Base-by-base conservation (phyloP, 2,797 vertebrate species). In the Syncerus caffer region DNA sequence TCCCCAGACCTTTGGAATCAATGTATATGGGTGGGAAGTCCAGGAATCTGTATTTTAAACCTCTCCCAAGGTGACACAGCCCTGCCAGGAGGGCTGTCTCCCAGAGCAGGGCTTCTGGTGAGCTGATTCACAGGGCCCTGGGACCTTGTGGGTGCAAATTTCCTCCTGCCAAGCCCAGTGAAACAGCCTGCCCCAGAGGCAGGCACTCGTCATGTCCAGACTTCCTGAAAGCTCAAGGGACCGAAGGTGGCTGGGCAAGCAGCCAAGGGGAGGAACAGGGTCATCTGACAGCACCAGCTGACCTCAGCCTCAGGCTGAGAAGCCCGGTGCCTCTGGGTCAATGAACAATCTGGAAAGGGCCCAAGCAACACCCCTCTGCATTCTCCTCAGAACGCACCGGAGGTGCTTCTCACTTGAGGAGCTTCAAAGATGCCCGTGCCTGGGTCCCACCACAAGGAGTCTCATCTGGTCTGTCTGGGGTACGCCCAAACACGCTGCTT, bases 141-240 rank as follows among this genome's bases (percentile, higher is more conserved):
- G 17, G 31, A 19, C 23, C 25, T 2, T 6, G 25, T 17, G n/a
- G 53, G 50, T 57, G 16, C n/a, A 42, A 82, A 67, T 79, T 93
- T 96, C 95, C 64, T 87, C 87, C 92, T 31, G 78, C 62, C 78
- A 47, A 31, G 34, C 84, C 83, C 90, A 84, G 76, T 42, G n/a
- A 84, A 17, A 38, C 71, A 67, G 17, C 58, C 71, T 62, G 45
- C 82, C 91, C 67, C 55, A 58, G 55, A 92, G 45, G 47, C 92
- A 92, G 0, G 1, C 3, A 1, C 57, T 78, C 25, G 31, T 60
- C 51, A 47, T 2, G n/a, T 15, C 53, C 60, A 67, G n/a, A 86
- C 67, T 96, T 96, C 90, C 92, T 88, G 79, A 76, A 64, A 71
- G 67, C 45, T 53, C 25, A 17, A 79, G 29, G 67, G 29, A 47